Evolutionary conservation across 2,888 invertebrate genomes (phyloP), one percentile per base, ranked within the genome.

Genomic region (Heliconius aoede): DNA sequence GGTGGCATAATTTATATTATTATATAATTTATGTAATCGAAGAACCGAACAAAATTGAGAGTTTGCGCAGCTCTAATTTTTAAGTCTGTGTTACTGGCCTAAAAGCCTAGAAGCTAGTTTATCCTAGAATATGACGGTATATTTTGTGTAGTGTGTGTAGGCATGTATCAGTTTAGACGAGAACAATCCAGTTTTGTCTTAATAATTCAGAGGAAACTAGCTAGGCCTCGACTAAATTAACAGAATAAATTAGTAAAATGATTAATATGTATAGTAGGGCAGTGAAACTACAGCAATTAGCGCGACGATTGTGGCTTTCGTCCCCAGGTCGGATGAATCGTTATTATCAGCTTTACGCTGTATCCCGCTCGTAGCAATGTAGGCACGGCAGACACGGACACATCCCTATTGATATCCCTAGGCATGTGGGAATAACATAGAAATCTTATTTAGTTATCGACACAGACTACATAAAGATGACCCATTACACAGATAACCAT

Each of bases 401-500:
- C n/a, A n/a, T n/a, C 51, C 18, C 51, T 51, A 51, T 32, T 32
- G n/a, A n/a, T n/a, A n/a, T n/a, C n/a, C n/a, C n/a, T n/a, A n/a
- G n/a, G n/a, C n/a, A 32, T 32, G 32, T 9, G 32, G 11, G 32
- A 32, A 32, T 32, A 32, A 32, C 32, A 5, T 21, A 21, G 21
- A 51, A 51, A 5, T 51, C 15, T 28, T 28, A 30, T 62, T 58
- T n/a, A 64, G 64, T 24, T 11, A 64, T 64, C n/a, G 5, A 64
- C 7, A 55, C 8, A 9, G 9, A n/a, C 13, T 65, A 65, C 5
- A 2, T 8, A 36, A n/a, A 36, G 32, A 32, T 36, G 36, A 24
- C 65, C 64, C 36, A 65, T 36, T 65, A 15, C 13, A 24, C 18
- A 36, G 36, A 65, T 65, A 65, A 65, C n/a, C 24, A 65, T 65